Evolutionary conservation across 2,888 invertebrate species (phyloP).

Genomic region (Autographa gamma): DNA sequence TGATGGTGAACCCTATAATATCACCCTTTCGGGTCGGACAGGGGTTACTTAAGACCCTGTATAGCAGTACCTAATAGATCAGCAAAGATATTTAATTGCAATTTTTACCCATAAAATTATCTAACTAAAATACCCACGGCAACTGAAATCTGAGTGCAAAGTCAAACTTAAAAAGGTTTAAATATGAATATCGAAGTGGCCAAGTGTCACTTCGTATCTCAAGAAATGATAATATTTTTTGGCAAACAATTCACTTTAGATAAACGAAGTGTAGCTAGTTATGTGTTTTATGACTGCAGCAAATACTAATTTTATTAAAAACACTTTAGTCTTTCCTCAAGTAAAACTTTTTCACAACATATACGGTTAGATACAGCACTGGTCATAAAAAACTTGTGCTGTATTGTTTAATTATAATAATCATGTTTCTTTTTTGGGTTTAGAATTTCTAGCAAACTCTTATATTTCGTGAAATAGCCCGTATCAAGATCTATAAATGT

Average conservation of each 20-base stretch:
- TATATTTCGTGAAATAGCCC: not conserved
- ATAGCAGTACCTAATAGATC: too few species aligned
- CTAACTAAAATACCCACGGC: not conserved
- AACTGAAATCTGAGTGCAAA: not conserved
- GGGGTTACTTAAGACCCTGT: too few species aligned
- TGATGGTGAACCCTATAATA: too few species aligned
- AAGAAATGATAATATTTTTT: not conserved
- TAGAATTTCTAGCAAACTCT: too few species aligned
- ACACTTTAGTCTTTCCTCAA: not conserved
- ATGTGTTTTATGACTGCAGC: not conserved
- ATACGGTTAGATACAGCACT: too few species aligned
- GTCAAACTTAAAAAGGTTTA: not conserved
- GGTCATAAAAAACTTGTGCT: too few species aligned
- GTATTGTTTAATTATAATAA: too few species aligned
- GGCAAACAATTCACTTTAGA: conserved; percentile 3
- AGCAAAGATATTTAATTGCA: too few species aligned
- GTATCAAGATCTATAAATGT: not conserved
- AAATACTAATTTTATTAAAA: not conserved
- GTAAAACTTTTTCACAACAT: not conserved
- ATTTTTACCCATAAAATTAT: too few species aligned
- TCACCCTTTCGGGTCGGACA: too few species aligned
- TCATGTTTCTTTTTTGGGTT: too few species aligned
- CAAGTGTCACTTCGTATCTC: not conserved
- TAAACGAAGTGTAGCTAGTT: not conserved
- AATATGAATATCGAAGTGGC: not conserved